These are phyloP conservation scores for Lycorma delicatula DNA, from an alignment of 1,140 invertebrate genomes.

Conservation along the genomic window DNA sequence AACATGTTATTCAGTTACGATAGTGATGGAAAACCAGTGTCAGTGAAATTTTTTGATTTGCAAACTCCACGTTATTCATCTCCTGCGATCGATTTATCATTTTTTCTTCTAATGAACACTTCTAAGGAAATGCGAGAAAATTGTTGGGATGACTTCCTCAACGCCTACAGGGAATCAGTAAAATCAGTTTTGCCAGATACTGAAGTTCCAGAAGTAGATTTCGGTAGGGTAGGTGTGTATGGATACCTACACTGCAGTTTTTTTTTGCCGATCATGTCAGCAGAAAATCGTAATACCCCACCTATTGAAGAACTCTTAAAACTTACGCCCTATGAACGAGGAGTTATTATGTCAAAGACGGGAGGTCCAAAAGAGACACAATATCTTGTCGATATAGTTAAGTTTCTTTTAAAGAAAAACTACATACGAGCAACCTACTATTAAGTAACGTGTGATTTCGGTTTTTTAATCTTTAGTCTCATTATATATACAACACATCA, in stretches of 20 bases:
- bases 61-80: slow-evolving; percentile 34
- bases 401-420: no score
- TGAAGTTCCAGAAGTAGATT: slow-evolving; percentile 27
- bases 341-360: no score
- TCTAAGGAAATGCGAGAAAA: slow-evolving; percentile 20
- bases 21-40: slow-evolving; percentile 18
- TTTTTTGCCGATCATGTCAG: slow-evolving; percentile 30
- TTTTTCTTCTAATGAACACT: slow-evolving; percentile 37
- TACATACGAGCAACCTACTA: no score
- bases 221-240: slow-evolving; percentile 29
- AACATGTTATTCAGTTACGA: slow-evolving; percentile 44
- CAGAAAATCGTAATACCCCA: no score
- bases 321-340: no score
- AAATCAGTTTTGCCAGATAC: not conserved
- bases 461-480: no score
- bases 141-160: slow-evolving; percentile 31
- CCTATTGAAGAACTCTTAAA: no score
- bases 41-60: slow-evolving; percentile 39
- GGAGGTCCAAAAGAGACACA: no score
- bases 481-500: no score
- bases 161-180: slow-evolving; percentile 32
- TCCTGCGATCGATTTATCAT: slow-evolving; percentile 37
- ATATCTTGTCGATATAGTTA: no score
- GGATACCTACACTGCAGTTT: slow-evolving; percentile 33
- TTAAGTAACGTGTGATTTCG: no score